A percentile compares a stretch with the other conserved stretches of the same genome.
These are phyloP conservation scores for Verasper variegatus DNA, from an alignment of 2,113 vertebrate genomes.

Conservation along the genomic window DNA sequence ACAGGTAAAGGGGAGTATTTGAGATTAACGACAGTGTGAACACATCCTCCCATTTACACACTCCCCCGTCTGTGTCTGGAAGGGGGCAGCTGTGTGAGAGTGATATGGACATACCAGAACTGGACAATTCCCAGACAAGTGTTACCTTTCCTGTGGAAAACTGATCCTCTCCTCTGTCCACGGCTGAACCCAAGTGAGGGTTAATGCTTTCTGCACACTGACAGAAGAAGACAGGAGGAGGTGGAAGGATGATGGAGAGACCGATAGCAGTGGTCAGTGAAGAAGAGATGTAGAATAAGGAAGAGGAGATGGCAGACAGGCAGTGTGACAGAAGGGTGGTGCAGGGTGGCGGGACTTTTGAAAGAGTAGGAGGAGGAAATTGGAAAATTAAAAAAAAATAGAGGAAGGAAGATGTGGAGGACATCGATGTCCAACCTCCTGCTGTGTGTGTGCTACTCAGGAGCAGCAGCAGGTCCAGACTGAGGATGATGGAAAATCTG, in stretches of 20 bases:
- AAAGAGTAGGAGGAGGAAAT: constrained; percentile 34
- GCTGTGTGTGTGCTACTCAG: constrained; percentile 20
- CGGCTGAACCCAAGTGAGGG: constrained; percentile 2
- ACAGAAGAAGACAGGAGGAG: constrained; percentile 49
- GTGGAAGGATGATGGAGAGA: constrained; percentile 14
- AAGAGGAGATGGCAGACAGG: constrained; percentile 12
- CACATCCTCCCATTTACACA: constrained; percentile 30
- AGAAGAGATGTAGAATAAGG: constrained; percentile 7
- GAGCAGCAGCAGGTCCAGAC: constrained; percentile 30
- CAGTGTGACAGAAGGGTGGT: constrained; percentile 1
- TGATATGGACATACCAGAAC: constrained; percentile 19
- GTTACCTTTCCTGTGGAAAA: constrained; percentile 18
- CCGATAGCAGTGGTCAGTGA: constrained; percentile 8
- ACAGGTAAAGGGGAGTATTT: neutral
- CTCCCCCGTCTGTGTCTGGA: constrained; percentile 22
- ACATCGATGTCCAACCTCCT: constrained; percentile 28
- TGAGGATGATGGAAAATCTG: constrained; percentile 29
- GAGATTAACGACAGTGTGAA: constrained; percentile 39
- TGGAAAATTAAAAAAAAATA: neutral
- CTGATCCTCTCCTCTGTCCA: constrained; percentile 9
- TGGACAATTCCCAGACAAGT: constrained; percentile 36
- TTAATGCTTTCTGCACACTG: constrained; percentile 70
- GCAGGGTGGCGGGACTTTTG: neutral
- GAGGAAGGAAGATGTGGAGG: constrained; percentile 1
- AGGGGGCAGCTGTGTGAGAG: constrained; percentile 15